Evolutionary conservation across 2,797 vertebrate species (phyloP).

Genomic region (Karalla daura): DNA sequence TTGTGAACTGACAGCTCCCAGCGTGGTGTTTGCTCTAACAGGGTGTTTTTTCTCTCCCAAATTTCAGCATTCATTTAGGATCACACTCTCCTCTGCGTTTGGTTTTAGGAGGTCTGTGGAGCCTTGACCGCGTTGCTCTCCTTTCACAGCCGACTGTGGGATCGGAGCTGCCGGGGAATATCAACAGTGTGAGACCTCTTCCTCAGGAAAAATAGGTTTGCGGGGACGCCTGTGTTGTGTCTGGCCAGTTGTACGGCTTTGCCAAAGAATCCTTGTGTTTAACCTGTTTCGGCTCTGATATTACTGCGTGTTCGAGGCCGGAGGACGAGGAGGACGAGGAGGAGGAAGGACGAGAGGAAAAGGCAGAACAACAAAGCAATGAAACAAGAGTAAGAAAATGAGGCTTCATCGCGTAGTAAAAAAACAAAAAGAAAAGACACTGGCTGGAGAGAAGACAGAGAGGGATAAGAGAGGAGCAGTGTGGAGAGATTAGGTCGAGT

Average conservation of each 20-base stretch:
- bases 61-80: constrained; percentile 25
- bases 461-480: constrained; percentile 21
- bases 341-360: constrained; percentile 27
- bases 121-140: not conserved
- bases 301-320: constrained; percentile 21
- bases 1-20: constrained; percentile 38
- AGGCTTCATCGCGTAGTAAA: constrained; percentile 43
- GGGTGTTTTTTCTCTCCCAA: constrained; percentile 45
- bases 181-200: constrained; percentile 14
- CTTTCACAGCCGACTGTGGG: constrained; percentile 15
- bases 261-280: constrained; percentile 47
- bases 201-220: constrained; percentile 20
- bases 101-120: not conserved
- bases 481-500: constrained; percentile 35
- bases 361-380: constrained; percentile 39
- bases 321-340: constrained; percentile 1
- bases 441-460: constrained; percentile 19
- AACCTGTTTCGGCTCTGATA: constrained; percentile 44
- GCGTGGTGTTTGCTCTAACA: constrained; percentile 23
- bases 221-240: constrained; percentile 35
- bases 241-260: constrained; percentile 21
- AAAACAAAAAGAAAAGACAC: constrained; percentile 8
- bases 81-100: constrained; percentile 36
- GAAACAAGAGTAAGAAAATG: constrained; percentile 9
- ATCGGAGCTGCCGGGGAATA: constrained; percentile 27